A percentile compares a stretch with the other conserved stretches of the same genome.
phyloP scores from a whole-genome alignment of 2,797 vertebrate species.

The Prunella strophiata region DNA sequence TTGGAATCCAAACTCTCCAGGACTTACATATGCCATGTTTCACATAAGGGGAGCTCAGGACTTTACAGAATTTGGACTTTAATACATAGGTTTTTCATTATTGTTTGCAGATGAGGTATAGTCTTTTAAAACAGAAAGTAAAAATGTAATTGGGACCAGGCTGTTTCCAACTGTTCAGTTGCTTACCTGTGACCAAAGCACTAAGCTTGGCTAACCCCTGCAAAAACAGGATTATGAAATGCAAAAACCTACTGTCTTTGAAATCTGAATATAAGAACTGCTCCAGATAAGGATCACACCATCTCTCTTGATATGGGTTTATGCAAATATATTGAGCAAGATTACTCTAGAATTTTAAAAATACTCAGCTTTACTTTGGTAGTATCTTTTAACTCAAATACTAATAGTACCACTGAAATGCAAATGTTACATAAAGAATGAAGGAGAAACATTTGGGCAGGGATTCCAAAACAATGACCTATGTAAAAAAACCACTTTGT shows the following conservation, averaged over 20 bases:
- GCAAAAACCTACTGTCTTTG: not conserved
- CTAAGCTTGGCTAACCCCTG: not conserved
- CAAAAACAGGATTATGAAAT: not conserved
- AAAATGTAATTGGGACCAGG: not conserved
- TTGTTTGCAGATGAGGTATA: not conserved
- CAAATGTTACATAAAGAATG: not conserved
- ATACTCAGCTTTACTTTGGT: not conserved
- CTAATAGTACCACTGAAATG: not conserved
- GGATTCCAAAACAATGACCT: not conserved
- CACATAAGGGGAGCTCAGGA: not conserved
- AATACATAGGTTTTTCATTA: not conserved
- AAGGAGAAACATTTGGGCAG: not conserved
- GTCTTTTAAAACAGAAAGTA: not conserved
- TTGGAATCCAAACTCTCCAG: not conserved
- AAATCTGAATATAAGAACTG: not conserved
- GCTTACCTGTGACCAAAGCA: not conserved
- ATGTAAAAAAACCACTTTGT: not conserved
- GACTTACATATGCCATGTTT: not conserved
- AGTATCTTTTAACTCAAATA: not conserved
- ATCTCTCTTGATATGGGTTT: not conserved
- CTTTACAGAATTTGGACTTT: not conserved
- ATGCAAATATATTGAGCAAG: not conserved
- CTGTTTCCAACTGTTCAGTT: not conserved
- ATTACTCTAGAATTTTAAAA: not conserved
- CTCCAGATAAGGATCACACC: not conserved